phyloP scores from a whole-genome alignment of 2,888 invertebrate species.

The Pterobdella sp. region DNA sequence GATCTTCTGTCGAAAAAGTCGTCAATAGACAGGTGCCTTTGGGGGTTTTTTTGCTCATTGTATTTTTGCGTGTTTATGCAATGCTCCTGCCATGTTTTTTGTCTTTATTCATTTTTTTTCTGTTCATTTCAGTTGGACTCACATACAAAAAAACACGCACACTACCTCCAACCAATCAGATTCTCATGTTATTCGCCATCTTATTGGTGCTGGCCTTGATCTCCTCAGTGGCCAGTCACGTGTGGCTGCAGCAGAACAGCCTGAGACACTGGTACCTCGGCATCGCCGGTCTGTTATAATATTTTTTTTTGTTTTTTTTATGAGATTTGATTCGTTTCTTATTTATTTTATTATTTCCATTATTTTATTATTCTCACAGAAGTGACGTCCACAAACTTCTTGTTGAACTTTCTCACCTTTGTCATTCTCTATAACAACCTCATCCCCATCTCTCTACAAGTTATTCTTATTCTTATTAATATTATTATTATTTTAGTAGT shows the following conservation, averaged over 20 bases:
- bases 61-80: too few relatives aligned
- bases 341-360: neutral
- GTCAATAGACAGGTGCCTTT: slow-evolving; percentile 47
- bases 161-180: slow-evolving; percentile 53
- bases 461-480: too few relatives aligned
- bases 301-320: neutral
- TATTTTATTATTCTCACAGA: too few relatives aligned
- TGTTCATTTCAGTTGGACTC: neutral
- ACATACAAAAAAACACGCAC: neutral
- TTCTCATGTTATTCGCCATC: slow-evolving; percentile 85
- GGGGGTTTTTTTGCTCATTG: too few relatives aligned
- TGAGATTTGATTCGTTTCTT: neutral
- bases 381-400: slow-evolving; percentile 52
- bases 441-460: slow-evolving; percentile 97
- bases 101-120: neutral
- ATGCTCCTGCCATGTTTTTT: too few relatives aligned
- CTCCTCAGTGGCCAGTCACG: slow-evolving; percentile 78
- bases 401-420: slow-evolving; percentile 89
- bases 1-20: slow-evolving; percentile 75
- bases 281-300: slow-evolving; percentile 59
- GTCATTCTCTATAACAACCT: slow-evolving; percentile 98
- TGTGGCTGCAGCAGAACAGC: slow-evolving; percentile 65
- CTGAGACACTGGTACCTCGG: slow-evolving; percentile 76
- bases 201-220: slow-evolving; percentile 79
- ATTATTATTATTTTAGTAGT: too few relatives aligned